Evolutionary conservation across 1,140 invertebrate species (phyloP).

Genomic region (Trachelipus rathkii): DNA sequence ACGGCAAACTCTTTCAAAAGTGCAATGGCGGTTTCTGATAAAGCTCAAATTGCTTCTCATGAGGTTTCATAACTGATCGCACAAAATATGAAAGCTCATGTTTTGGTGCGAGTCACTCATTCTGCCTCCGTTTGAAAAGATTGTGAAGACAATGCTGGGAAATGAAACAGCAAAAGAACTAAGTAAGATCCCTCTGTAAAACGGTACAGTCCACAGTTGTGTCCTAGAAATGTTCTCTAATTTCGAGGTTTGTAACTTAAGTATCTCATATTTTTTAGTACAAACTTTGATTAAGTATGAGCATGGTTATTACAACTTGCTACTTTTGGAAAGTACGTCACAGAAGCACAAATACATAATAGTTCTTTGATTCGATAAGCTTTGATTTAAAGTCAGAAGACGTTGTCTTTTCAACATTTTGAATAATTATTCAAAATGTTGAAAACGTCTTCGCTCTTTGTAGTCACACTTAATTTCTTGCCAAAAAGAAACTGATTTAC

Average conservation of each 20-base stretch:
- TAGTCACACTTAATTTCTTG: too few species aligned
- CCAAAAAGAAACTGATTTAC: too few species aligned
- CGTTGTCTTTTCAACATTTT: not conserved
- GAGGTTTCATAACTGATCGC: not conserved
- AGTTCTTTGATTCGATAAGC: too few species aligned
- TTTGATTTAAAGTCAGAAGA: too few species aligned
- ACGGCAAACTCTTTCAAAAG: not conserved
- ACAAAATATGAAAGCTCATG: slow-evolving; percentile 12
- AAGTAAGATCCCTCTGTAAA: not conserved
- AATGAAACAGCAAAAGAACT: slow-evolving; percentile 7
- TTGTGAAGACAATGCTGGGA: slow-evolving; percentile 8
- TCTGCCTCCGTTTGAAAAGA: not conserved
- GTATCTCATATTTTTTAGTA: too few species aligned
- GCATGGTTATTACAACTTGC: too few species aligned
- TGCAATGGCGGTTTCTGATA: slow-evolving; percentile 12
- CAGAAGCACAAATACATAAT: too few species aligned
- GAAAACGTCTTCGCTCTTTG: too few species aligned
- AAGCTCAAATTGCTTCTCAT: slow-evolving; percentile 11
- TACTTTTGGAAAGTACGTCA: too few species aligned
- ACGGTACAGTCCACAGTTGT: not conserved
- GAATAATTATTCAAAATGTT: too few species aligned
- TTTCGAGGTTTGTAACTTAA: too few species aligned
- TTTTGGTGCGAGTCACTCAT: slow-evolving; percentile 14
- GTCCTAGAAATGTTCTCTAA: not conserved
- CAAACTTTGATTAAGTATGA: too few species aligned